phyloP scores from a whole-genome alignment of 2,888 invertebrate genomes.

The Deilephila elpenor region DNA sequence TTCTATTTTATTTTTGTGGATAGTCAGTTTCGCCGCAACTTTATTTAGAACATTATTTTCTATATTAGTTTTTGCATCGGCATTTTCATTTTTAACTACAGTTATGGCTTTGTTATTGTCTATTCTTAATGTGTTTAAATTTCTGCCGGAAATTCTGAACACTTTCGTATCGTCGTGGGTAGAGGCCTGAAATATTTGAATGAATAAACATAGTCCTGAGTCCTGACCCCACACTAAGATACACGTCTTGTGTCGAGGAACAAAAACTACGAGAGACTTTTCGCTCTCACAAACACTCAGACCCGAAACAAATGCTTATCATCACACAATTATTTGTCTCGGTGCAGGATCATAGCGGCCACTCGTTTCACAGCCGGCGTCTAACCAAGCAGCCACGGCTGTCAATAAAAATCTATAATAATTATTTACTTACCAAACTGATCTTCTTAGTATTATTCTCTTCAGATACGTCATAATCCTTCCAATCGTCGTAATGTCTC shows the following conservation, averaged over 20 bases:
- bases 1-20: not conserved
- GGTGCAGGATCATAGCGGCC: too few species aligned
- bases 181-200: not conserved
- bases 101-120: slow-evolving; percentile 44
- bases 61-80: slow-evolving; percentile 35
- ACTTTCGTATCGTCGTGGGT: slow-evolving; percentile 42
- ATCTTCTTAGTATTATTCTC: not conserved
- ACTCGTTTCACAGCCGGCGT: too few species aligned
- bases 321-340: too few species aligned
- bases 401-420: not conserved
- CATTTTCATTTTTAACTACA: slow-evolving; percentile 30
- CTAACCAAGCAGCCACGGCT: not conserved
- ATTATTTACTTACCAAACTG: not conserved
- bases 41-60: slow-evolving; percentile 26
- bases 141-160: slow-evolving; percentile 55
- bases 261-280: too few species aligned
- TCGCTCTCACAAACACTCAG: too few species aligned
- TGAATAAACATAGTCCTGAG: not conserved
- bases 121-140: slow-evolving; percentile 54
- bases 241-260: too few species aligned
- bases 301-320: too few species aligned
- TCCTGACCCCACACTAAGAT: not conserved
- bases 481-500: slow-evolving; percentile 56
- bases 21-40: not conserved
- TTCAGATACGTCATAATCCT: slow-evolving; percentile 34